Evolutionary conservation across 1,140 invertebrate species (phyloP).

Genomic region (Rhagoletis pomonella): DNA sequence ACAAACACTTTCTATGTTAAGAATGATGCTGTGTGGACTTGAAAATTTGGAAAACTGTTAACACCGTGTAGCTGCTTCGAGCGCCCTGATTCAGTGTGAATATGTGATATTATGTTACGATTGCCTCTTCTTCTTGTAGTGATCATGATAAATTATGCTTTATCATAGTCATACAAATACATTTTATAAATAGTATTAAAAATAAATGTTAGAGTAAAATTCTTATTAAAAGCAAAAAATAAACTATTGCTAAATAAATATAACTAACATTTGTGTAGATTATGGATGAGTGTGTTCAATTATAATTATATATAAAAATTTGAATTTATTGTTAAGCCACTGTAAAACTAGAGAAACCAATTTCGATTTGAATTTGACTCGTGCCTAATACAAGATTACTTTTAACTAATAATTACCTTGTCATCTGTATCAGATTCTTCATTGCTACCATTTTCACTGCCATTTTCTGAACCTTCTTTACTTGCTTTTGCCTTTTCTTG

Average conservation of each 20-base stretch:
- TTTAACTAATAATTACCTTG: conserved; percentile 82
- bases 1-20: conserved; percentile 1
- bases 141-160: not conserved
- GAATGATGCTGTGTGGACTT: not conserved
- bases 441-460: conserved; percentile 84
- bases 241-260: conserved; percentile 16
- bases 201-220: conserved; percentile 49
- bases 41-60: not conserved
- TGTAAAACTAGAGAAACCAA: conserved; percentile 53
- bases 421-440: conserved; percentile 92
- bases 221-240: not conserved
- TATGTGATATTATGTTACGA: not conserved
- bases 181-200: not conserved
- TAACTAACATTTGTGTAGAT: conserved; percentile 34
- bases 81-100: not conserved
- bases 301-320: conserved; percentile 46
- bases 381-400: conserved; percentile 42
- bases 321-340: conserved; percentile 47
- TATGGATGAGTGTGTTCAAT: conserved; percentile 10
- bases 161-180: conserved; percentile 10
- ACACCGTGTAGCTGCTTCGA: not conserved
- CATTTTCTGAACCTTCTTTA: conserved; percentile 86
- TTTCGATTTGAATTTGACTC: conserved; percentile 37
- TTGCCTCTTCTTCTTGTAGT: not conserved
- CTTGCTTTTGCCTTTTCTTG: conserved; percentile 76